These are phyloP conservation scores for Spea bombifrons DNA, from an alignment of 2,113 vertebrate genomes.

Conservation along the genomic window DNA sequence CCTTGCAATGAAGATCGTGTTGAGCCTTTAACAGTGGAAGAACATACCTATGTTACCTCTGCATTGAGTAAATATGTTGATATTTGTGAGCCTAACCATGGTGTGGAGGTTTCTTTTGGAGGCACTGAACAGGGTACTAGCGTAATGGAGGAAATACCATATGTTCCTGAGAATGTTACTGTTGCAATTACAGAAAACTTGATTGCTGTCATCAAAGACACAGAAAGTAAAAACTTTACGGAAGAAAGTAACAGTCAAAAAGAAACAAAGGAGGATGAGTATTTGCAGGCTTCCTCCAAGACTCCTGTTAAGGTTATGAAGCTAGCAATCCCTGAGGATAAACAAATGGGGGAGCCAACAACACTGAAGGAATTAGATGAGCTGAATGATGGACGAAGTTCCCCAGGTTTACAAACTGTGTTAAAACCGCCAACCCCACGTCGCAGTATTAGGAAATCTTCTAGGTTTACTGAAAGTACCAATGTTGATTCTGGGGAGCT, in stretches of 20 bases:
- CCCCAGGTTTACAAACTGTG: neutral
- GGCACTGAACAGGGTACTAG: slow-evolving; percentile 59
- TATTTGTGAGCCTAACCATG: slow-evolving; percentile 9
- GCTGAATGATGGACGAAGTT: no score
- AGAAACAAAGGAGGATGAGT: neutral
- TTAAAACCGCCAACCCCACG: slow-evolving; percentile 58
- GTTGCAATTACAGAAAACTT: slow-evolving; percentile 68
- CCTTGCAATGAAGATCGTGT: neutral
- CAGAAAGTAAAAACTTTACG: slow-evolving; percentile 67
- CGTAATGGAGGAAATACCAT: slow-evolving; percentile 58
- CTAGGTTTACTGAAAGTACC: slow-evolving; percentile 55
- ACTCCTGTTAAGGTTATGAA: slow-evolving; percentile 43
- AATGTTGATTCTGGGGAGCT: slow-evolving; percentile 45
- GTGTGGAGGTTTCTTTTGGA: slow-evolving; percentile 49
- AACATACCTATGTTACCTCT: neutral
- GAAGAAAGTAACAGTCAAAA: slow-evolving; percentile 57
- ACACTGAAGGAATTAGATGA: slow-evolving; percentile 22
- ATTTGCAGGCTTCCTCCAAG: slow-evolving; percentile 48
- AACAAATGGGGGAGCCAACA: slow-evolving; percentile 37
- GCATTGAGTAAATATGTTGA: slow-evolving; percentile 22
- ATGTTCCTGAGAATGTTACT: slow-evolving; percentile 69
- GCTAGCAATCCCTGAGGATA: slow-evolving; percentile 50
- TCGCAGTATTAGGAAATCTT: slow-evolving; percentile 62
- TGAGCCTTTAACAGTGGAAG: neutral
- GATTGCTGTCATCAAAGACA: slow-evolving; percentile 67